Conservation (phyloP, 2,888 invertebrate species). For the Aphidius colemani region DNA sequence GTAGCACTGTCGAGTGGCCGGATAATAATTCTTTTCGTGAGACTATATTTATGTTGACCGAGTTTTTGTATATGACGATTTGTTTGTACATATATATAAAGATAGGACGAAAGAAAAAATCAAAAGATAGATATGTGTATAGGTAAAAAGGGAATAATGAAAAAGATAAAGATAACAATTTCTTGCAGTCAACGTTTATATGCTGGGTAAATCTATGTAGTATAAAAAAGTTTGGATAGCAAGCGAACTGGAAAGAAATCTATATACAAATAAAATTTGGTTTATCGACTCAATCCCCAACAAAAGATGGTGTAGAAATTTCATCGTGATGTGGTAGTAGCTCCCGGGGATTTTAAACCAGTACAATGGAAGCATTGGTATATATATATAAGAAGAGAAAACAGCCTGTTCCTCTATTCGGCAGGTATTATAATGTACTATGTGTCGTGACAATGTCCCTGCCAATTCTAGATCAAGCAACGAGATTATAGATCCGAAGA, state of each 20-base stretch:
- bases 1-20: slow-evolving; percentile 43
- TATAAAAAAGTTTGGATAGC: slow-evolving; percentile 9
- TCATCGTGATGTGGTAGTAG: slow-evolving; percentile 6
- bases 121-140: neutral
- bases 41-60: slow-evolving; percentile 32
- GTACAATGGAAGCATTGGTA: slow-evolving; percentile 9
- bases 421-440: slow-evolving; percentile 19
- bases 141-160: slow-evolving; percentile 8
- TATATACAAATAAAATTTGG: slow-evolving; percentile 4
- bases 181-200: too few relatives aligned
- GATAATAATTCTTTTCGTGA: slow-evolving; percentile 45
- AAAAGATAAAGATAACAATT: neutral
- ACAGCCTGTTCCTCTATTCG: slow-evolving; percentile 8
- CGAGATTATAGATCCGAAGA: slow-evolving; percentile 13
- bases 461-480: slow-evolving; percentile 10
- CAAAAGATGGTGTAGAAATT: slow-evolving; percentile 8
- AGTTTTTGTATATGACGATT: slow-evolving; percentile 6
- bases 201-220: neutral
- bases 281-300: neutral
- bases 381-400: neutral
- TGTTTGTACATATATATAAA: neutral
- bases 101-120: neutral
- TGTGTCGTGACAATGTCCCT: slow-evolving; percentile 17
- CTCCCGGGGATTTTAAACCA: neutral
- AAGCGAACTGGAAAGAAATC: slow-evolving; percentile 13